Base-by-base conservation (phyloP, 2,113 vertebrate genomes). In the Polypterus bichir region DNA sequence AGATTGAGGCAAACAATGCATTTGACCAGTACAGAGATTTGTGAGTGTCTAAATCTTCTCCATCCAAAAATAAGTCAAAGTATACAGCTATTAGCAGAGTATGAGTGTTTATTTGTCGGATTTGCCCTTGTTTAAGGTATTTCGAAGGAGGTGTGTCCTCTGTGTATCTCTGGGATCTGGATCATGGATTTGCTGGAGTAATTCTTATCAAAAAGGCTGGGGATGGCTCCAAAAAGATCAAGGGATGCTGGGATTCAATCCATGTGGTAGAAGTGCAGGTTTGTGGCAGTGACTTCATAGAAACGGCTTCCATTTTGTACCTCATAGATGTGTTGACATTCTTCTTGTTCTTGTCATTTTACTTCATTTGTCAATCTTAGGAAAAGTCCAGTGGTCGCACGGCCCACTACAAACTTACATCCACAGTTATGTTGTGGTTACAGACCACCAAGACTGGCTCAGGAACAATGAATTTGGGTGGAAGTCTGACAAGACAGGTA, bases 241-340 rank as follows among this genome's bases (percentile, higher is more conserved):
- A 99, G 73, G 96, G 96, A 65, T 99, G 96, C 83, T 99, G 96
- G 96, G 96, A 99, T 80, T 99, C 96, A 73, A 99, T 99, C 83
- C 96, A 99, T 6, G 96, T 99, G 84, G 96, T 99, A 74, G 95
- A 99, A 81, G 96, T 99, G 79, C 96, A 99, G 96, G 94, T 98
- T 81, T 70, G 68, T 61, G 67, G 44, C 27, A 27, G 27, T 27
- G 27, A 27, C 27, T 27, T 27, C 27, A 27, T 27, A 27, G 27
- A 27, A 27, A 27, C 1, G 27, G 27, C 27, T 27, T 27, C 27
- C 27, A 27, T 27, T 27, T 27, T 27, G 27, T 27, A 27, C 27
- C 27, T 27, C 49, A 8, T 54, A 5, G 1, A 3, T 46, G n/a
- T n/a, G 11, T 59, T 10, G 55, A 3, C n/a, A 6, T 27, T 27